Conservation (phyloP, 2,797 vertebrate genomes). For the Anisognathus igniventris region DNA sequence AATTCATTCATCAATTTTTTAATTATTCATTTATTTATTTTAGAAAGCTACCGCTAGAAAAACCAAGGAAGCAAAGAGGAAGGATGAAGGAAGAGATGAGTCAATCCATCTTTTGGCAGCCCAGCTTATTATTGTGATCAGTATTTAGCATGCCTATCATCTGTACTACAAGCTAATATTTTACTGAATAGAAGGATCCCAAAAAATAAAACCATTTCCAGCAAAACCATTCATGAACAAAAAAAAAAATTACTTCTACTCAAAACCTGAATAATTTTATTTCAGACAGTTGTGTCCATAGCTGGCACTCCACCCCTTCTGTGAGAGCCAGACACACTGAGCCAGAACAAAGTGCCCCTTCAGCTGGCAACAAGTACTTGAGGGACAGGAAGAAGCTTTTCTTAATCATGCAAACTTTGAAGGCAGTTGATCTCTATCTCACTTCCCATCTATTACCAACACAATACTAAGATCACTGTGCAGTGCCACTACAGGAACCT, state of each 20-base stretch:
- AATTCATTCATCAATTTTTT: background rate
- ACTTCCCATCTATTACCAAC: background rate
- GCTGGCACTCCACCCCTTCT: background rate
- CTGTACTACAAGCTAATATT: background rate
- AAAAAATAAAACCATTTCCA: background rate
- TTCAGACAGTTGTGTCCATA: background rate
- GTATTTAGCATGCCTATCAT: background rate
- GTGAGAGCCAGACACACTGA: background rate
- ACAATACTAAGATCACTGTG: background rate
- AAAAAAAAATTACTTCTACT: background rate
- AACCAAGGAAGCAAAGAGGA: background rate
- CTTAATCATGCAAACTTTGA: background rate
- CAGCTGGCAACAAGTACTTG: background rate
- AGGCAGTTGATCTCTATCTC: background rate
- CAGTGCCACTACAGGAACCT: background rate
- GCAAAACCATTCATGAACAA: background rate
- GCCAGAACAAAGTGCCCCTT: background rate
- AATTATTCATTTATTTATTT: background rate
- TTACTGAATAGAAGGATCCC: background rate
- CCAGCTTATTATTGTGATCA: background rate
- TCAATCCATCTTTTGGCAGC: background rate
- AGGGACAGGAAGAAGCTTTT: background rate
- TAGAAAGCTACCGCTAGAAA: background rate
- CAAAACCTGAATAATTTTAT: background rate
- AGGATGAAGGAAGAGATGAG: background rate